phyloP scores from a whole-genome alignment of 2,113 vertebrate species.

The Dromas ardeola region DNA sequence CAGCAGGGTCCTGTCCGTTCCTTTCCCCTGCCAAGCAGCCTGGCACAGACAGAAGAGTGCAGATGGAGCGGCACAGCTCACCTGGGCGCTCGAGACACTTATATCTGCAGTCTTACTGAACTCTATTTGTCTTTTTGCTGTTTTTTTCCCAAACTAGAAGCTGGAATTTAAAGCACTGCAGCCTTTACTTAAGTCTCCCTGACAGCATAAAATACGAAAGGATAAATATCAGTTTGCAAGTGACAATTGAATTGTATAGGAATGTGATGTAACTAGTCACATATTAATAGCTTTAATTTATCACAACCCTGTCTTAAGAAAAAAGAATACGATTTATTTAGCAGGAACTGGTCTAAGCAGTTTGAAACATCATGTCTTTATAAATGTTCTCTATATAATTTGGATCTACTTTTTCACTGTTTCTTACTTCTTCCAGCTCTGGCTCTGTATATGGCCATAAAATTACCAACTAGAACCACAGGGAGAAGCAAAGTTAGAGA shows the following conservation, averaged over 20 bases:
- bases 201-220: neutral
- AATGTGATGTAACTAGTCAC: neutral
- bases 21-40: slow-evolving; percentile 41
- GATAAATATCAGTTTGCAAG: neutral
- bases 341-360: neutral
- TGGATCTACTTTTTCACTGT: neutral
- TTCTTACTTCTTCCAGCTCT: neutral
- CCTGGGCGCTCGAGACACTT: slow-evolving; percentile 17
- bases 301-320: neutral
- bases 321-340: neutral
- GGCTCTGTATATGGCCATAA: neutral
- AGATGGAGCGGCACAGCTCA: slow-evolving; percentile 54
- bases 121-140: slow-evolving; percentile 7
- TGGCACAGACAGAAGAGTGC: slow-evolving; percentile 45
- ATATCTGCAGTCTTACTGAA: slow-evolving; percentile 19
- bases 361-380: neutral
- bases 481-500: neutral
- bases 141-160: neutral
- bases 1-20: slow-evolving; percentile 55
- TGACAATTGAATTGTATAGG: neutral
- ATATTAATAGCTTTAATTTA: neutral
- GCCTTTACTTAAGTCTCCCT: neutral
- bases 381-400: neutral
- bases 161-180: slow-evolving; percentile 5
- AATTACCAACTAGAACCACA: neutral